These are phyloP conservation scores for Crambe crambe DNA, from an alignment of 37 sponge, comb jelly and placozoan genomes.

Conservation along the genomic window DNA sequence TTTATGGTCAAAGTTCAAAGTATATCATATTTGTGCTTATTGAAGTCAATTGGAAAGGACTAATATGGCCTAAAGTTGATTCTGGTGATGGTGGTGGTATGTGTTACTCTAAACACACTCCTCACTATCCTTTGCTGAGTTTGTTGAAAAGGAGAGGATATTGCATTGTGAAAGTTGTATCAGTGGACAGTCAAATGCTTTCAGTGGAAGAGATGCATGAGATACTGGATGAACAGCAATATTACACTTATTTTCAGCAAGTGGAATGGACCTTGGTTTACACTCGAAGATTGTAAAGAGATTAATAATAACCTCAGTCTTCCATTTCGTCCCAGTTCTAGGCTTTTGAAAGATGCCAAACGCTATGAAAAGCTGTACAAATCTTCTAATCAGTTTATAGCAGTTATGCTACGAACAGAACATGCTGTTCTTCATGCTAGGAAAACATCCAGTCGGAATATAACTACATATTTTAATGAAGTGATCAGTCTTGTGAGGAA, in stretches of 20 bases:
- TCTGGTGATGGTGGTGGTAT: background rate
- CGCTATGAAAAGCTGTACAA: background rate
- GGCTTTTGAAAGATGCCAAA: background rate
- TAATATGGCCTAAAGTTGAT: background rate
- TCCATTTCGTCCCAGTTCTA: background rate
- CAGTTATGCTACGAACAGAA: constrained; percentile 15
- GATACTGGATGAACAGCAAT: background rate
- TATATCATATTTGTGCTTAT: background rate
- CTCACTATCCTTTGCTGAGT: background rate
- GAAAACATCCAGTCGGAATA: background rate
- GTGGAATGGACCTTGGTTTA: constrained; percentile 19
- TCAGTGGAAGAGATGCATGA: background rate
- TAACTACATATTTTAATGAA: background rate
- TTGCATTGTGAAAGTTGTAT: background rate
- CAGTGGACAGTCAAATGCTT: background rate
- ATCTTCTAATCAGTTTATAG: background rate
- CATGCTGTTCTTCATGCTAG: background rate
- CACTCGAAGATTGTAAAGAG: background rate
- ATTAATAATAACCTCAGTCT: no score
- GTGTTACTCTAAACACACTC: background rate
- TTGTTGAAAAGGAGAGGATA: background rate
- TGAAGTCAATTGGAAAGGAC: background rate
- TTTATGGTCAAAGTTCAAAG: background rate
- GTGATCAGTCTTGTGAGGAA: background rate
- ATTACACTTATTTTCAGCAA: constrained; percentile 10